Conservation (phyloP, 2,888 invertebrate species). For the Anticlea derivata region DNA sequence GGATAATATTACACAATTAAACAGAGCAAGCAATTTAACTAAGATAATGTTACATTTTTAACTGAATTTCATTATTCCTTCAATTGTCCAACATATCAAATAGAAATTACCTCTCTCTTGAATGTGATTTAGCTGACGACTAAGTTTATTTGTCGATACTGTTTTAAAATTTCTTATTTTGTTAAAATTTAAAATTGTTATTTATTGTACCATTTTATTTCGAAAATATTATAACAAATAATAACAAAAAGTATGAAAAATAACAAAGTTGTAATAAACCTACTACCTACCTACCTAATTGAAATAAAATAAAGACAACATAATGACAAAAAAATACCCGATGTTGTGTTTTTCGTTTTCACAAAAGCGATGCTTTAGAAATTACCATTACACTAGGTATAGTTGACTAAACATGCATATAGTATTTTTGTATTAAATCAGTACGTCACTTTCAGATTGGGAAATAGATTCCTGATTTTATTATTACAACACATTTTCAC, state of each 20-base stretch:
- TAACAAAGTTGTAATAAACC: too few relatives aligned
- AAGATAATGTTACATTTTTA: conserved; percentile 43
- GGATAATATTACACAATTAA: conserved; percentile 9
- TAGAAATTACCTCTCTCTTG: conserved; percentile 46
- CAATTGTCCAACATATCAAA: conserved; percentile 71
- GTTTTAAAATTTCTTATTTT: too few relatives aligned
- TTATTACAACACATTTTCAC: conserved; percentile 8
- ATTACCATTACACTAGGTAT: too few relatives aligned
- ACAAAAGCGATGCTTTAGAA: too few relatives aligned
- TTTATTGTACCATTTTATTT: background rate
- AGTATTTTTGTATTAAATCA: background rate
- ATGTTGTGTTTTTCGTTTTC: conserved; percentile 23
- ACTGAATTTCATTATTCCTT: conserved; percentile 39
- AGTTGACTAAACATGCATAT: too few relatives aligned
- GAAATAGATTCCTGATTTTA: background rate
- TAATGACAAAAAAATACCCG: too few relatives aligned
- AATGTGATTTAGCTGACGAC: conserved; percentile 4
- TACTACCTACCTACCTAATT: too few relatives aligned
- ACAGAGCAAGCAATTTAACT: conserved; percentile 53
- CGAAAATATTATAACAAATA: background rate
- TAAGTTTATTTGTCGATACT: background rate
- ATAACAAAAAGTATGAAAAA: too few relatives aligned
- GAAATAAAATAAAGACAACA: too few relatives aligned
- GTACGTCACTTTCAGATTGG: too few relatives aligned
- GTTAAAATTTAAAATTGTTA: too few relatives aligned